Base-by-base conservation (phyloP, 2,888 invertebrate species). In the Choristoneura rosaceana region DNA sequence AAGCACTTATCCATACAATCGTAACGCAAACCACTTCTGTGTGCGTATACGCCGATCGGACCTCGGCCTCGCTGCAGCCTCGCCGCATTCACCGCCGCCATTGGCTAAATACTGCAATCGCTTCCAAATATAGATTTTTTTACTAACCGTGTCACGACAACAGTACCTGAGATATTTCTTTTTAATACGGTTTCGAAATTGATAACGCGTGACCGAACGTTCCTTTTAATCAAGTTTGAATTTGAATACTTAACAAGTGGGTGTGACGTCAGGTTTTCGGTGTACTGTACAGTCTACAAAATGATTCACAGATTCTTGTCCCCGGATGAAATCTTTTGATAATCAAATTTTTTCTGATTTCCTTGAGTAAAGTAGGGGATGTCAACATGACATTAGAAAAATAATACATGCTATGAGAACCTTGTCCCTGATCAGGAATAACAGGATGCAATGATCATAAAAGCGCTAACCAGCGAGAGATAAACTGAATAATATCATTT, bases 11-110 rank as follows among this genome's bases (percentile, higher is more conserved):
- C n/a, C 34, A 41, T 65, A 52, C 38, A 55, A 41, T 66, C 8
- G 17, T 41, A 38, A 61, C 34, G 47, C 47, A 52, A 55, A 55
- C 41, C 73, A 69, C 60, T 73, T 69, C 43, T 52, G 64, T 17
- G 50, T 63, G 5, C 73, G 73, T 33, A 80, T 80, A 78, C 78
- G 81, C 81, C 75, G 80, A 84, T 90, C 87, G 87, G 71, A 63
- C 76, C 75, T 69, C 89, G 91, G 88, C 92, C 92, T 92, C 90
- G 89, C 77, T 65, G 74, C 87, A 89, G 84, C 91, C 91, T 91
- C 90, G 90, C 79, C 85, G 88, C 92, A 87, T 92, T 92, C 92
- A 91, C 93, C 86, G 84, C 82, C 85, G 85, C 89, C 78, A 91
- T 91, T 92, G 91, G 91, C 83, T 69, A 80, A 87, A 85, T 88